Percentiles rank a stretch among this genome's conserved stretches.
Evolutionary conservation across 92 coral and sea anemone species (phyloP).

Genomic region (Palythoa grandis): DNA sequence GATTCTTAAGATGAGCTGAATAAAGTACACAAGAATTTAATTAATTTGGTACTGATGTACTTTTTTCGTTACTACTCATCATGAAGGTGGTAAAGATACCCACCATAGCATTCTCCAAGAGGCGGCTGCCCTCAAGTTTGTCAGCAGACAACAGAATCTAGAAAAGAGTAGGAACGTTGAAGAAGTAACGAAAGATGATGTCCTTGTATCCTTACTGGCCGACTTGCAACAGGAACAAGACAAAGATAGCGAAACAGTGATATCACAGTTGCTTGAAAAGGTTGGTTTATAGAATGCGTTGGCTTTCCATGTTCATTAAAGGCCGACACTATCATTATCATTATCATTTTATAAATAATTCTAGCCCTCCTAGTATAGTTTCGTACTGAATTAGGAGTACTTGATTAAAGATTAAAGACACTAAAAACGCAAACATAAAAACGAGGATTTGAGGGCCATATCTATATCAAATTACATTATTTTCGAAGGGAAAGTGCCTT

Average conservation of each 20-base stretch:
- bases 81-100: constrained; percentile 72
- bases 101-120: constrained; percentile 72
- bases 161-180: constrained; percentile 61
- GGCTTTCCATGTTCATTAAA: not conserved
- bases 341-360: too few relatives aligned
- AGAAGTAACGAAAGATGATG: constrained; percentile 72
- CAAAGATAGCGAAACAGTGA: constrained; percentile 86
- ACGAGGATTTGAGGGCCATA: too few relatives aligned
- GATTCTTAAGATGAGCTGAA: too few relatives aligned
- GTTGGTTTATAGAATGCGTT: constrained; percentile 31
- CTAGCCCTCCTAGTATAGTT: too few relatives aligned
- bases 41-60: not conserved
- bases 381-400: too few relatives aligned
- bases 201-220: constrained; percentile 85
- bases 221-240: constrained; percentile 98
- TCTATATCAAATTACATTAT: too few relatives aligned
- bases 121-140: constrained; percentile 86
- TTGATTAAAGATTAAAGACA: too few relatives aligned
- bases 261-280: constrained; percentile 83
- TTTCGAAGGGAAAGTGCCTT: too few relatives aligned
- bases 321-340: too few relatives aligned
- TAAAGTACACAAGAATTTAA: too few relatives aligned
- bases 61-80: not conserved
- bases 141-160: constrained; percentile 76
- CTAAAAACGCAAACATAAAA: too few relatives aligned